Conservation (phyloP, 2,888 invertebrate genomes). For the Amorpha juglandis region DNA sequence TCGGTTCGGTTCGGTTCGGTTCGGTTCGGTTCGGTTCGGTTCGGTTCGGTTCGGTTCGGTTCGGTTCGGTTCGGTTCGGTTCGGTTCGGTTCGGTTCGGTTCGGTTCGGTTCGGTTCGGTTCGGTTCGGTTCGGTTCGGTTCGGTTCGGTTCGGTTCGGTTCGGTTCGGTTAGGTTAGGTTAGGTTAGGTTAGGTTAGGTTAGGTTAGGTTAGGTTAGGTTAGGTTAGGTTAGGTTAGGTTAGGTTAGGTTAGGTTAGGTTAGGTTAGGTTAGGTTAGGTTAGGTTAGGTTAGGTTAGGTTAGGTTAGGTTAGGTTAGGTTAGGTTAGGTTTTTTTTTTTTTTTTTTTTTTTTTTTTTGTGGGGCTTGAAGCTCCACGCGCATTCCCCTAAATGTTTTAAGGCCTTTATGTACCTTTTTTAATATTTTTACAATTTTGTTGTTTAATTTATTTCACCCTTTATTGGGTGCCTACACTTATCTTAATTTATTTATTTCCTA, state of each 20-base stretch:
- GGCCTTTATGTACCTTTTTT: too few species aligned
- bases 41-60: conserved; percentile 36
- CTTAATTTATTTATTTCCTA: too few species aligned
- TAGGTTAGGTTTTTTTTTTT: too few species aligned
- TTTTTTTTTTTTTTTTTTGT: too few species aligned
- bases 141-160: conserved; percentile 35
- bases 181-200: conserved; percentile 41
- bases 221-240: conserved; percentile 27
- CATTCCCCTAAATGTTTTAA: too few species aligned
- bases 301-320: background rate
- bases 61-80: conserved; percentile 35
- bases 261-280: too few species aligned
- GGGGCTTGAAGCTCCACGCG: too few species aligned
- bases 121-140: conserved; percentile 38
- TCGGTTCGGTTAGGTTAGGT: conserved; percentile 30
- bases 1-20: conserved; percentile 35
- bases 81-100: conserved; percentile 35
- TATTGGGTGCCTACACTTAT: too few species aligned
- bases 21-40: conserved; percentile 35
- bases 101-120: conserved; percentile 38
- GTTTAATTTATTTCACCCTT: too few species aligned
- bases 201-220: conserved; percentile 35
- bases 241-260: too few species aligned
- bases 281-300: too few species aligned
- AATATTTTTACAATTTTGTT: too few species aligned